phyloP scores from a whole-genome alignment of 92 coral and sea anemone species.

The Hydrozoanthus gracilis region DNA sequence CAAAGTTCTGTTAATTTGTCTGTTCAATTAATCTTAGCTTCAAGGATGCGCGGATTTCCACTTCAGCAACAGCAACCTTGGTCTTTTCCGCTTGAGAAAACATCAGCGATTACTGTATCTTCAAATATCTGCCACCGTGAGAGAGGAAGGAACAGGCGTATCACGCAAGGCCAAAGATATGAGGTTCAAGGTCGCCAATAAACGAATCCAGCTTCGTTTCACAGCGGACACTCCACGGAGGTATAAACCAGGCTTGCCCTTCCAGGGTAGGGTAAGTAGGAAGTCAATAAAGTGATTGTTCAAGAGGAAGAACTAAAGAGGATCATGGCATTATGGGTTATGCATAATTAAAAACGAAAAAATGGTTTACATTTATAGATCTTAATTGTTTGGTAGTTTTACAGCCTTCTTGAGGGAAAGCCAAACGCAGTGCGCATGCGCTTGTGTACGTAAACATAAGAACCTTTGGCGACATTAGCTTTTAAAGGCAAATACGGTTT shows the following conservation, averaged over 20 bases:
- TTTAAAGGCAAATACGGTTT: too few relatives aligned
- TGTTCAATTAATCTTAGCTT: conserved; percentile 49
- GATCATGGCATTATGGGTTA: too few relatives aligned
- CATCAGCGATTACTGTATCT: conserved; percentile 9
- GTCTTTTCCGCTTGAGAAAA: conserved; percentile 23
- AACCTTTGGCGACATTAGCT: too few relatives aligned
- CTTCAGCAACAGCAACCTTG: conserved; percentile 51
- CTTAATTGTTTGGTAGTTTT: too few relatives aligned
- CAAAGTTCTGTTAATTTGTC: too few relatives aligned
- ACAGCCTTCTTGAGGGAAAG: too few relatives aligned
- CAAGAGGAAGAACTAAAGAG: too few relatives aligned
- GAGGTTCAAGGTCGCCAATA: conserved; percentile 41
- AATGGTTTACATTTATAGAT: too few relatives aligned
- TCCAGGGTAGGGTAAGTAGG: conserved; percentile 75
- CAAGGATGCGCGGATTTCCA: conserved; percentile 83
- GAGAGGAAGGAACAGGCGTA: conserved; percentile 82
- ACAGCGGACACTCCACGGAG: conserved; percentile 70
- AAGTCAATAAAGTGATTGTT: background rate
- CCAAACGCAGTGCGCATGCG: too few relatives aligned
- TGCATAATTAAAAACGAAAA: too few relatives aligned
- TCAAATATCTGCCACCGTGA: conserved; percentile 72
- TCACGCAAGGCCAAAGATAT: conserved; percentile 62
- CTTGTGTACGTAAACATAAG: too few relatives aligned
- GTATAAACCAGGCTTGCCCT: conserved; percentile 91
- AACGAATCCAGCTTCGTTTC: conserved; percentile 56